Conservation (phyloP, 2,113 vertebrate species). For the Rhizomys pruinosus region DNA sequence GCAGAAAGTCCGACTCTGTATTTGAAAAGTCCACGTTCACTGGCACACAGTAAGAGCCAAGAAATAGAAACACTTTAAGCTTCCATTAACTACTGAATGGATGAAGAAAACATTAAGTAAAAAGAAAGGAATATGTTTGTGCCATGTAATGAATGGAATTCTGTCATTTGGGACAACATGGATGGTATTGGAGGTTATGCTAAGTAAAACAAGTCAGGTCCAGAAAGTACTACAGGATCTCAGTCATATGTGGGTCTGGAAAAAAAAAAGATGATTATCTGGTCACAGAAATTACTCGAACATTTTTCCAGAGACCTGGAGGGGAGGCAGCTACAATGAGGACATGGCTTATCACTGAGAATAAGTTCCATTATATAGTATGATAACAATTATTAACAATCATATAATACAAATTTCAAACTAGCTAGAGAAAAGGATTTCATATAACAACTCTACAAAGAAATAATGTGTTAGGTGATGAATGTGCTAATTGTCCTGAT, state of each 20-base stretch:
- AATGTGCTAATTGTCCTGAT: neutral
- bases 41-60: neutral
- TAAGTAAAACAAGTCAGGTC: neutral
- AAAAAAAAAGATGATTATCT: neutral
- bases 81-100: neutral
- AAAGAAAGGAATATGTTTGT: neutral
- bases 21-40: neutral
- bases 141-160: neutral
- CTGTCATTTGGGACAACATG: neutral
- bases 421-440: neutral
- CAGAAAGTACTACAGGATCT: neutral
- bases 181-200: neutral
- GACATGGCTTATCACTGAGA: neutral
- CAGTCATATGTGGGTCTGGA: neutral
- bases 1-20: neutral
- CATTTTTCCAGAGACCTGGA: neutral
- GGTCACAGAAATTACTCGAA: neutral
- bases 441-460: neutral
- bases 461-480: neutral
- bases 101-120: neutral
- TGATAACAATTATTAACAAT: neutral
- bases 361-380: neutral
- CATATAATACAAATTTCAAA: neutral
- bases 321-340: neutral
- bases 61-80: neutral